These are phyloP conservation scores for Caenorhabditis auriculariae DNA, from an alignment of 2,888 invertebrate genomes.

Conservation along the genomic window DNA sequence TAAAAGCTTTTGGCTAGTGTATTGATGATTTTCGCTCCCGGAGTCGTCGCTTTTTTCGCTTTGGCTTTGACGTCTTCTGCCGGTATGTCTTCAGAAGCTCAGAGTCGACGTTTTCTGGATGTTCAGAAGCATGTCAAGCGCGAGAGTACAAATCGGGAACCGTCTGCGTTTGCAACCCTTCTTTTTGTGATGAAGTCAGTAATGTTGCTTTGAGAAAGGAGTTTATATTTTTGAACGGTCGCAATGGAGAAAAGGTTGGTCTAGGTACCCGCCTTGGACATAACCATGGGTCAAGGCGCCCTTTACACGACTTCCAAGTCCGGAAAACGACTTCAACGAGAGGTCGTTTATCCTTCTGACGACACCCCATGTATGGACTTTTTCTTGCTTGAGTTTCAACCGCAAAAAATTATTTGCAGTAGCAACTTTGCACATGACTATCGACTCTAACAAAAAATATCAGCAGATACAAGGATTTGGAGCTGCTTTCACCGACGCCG, in stretches of 20 bases:
- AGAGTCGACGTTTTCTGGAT: too few species aligned
- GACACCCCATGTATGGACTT: constrained; percentile 17
- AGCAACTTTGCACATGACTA: constrained; percentile 71
- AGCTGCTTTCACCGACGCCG: neutral
- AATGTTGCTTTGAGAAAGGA: too few species aligned
- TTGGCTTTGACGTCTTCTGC: too few species aligned
- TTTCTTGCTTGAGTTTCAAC: neutral
- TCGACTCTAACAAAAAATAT: constrained; percentile 64
- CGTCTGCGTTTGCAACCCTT: constrained; percentile 48
- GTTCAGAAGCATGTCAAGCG: too few species aligned
- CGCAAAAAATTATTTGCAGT: neutral
- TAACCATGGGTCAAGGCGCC: constrained; percentile 30
- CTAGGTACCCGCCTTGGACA: constrained; percentile 8
- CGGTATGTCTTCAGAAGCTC: too few species aligned
- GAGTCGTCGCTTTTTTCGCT: too few species aligned
- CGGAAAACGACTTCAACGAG: constrained; percentile 32
- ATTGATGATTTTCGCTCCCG: too few species aligned
- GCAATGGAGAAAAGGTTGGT: neutral
- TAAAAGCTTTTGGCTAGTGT: too few species aligned
- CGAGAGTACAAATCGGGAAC: constrained; percentile 20
- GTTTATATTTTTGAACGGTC: too few species aligned
- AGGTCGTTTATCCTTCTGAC: constrained; percentile 19
- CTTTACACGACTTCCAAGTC: constrained; percentile 25
- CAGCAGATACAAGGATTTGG: neutral
- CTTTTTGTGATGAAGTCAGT: constrained; percentile 42